phyloP scores from a whole-genome alignment of 1,140 invertebrate species.

The Bursaphelenchus mucronatus region DNA sequence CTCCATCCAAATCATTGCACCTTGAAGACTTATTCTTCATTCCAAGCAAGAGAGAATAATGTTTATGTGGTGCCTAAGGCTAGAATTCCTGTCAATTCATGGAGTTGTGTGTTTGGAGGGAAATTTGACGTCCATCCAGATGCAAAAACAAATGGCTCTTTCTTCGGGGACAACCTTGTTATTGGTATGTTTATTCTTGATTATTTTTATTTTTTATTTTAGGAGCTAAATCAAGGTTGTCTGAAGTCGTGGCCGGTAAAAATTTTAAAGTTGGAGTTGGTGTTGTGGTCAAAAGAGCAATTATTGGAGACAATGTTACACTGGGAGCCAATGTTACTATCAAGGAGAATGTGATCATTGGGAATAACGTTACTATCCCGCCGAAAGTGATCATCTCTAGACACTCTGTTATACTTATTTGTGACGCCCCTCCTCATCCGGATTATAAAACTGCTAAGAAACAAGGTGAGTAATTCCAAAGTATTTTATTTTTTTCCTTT shows the following conservation, averaged over 20 bases:
- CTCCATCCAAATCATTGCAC: conserved; percentile 12
- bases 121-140: conserved; percentile 6
- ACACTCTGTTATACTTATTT: no score
- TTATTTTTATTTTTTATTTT: no score
- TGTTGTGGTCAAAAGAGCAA: not conserved
- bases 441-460: no score
- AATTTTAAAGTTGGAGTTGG: conserved; percentile 27
- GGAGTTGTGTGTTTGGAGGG: not conserved
- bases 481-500: no score
- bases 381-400: no score
- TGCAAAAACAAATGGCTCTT: not conserved
- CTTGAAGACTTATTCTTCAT: not conserved
- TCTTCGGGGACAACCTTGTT: not conserved
- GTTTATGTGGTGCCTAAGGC: conserved; percentile 12
- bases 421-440: no score
- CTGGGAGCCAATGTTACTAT: conserved; percentile 17
- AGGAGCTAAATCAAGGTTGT: no score
- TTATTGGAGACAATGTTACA: conserved; percentile 27
- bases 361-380: conserved; percentile 11
- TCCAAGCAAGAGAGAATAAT: conserved; percentile 4
- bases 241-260: conserved; percentile 4
- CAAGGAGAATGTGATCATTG: conserved; percentile 17
- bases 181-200: no score
- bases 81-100: conserved; percentile 14
- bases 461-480: no score